Evolutionary conservation across 2,888 invertebrate genomes (phyloP), one percentile per base, ranked within the genome.

Genomic region (Drosophila lacicola): DNA sequence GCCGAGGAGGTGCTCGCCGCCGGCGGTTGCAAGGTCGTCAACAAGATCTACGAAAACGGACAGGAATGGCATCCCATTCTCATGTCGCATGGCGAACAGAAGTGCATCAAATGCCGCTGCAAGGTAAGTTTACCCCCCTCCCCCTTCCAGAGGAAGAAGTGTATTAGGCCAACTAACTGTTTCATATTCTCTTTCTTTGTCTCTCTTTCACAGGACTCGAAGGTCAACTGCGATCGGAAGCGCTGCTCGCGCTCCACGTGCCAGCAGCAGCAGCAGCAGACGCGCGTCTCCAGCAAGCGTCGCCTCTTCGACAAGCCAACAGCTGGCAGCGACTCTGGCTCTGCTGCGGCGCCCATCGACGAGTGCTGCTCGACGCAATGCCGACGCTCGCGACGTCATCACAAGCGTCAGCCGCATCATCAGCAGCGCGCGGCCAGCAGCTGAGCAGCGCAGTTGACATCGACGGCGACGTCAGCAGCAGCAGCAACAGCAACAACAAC

Each of bases 51-150:
- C 78, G 93, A 93, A 58, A 95, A 95, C 80, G 97, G 97, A 37
- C 95, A 96, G 83, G 96, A 96, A 91, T 98, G 97, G 94, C 97
- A 98, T 93, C 98, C 98, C 0, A 95, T 95, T 19, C 94, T 98
- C 78, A 96, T 96, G 87, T 96, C 97, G 14, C 96, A 97, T 87
- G 98, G 98, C 39, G 96, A 96, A 89, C 95, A 97, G 91, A 95
- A 96, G 92, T 98, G 98, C 92, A 96, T 98, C 91, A 96, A 96
- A 82, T 98, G 98, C 92, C 95, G 95, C 83, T 98, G 98, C 94
- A 96, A 96, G 95, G 98, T 98, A 93, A 94, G 93, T 79, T 25
- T 1, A 4, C 2, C 3, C 13, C 9, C 17, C 17, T 10, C 9
- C 17, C 17, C 10, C 9, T 4, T 0, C 4, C 17, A 17, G 14